Evolutionary conservation across 2,888 invertebrate genomes (phyloP).

Genomic region (Hydriomena furcata): DNA sequence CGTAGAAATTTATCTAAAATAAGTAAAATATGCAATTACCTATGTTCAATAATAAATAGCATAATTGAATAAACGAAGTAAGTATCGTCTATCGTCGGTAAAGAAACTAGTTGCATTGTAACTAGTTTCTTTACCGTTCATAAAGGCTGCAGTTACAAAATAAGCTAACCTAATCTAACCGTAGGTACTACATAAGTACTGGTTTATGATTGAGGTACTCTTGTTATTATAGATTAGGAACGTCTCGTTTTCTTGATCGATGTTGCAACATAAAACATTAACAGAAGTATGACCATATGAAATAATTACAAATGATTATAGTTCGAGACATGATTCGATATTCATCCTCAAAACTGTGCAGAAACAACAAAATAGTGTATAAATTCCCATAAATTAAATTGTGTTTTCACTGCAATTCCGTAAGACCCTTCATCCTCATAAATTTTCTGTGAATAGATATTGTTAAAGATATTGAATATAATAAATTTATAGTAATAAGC

Average conservation of each 20-base stretch:
- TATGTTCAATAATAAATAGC: too few species aligned
- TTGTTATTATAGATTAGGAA: too few species aligned
- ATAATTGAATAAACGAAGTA: too few species aligned
- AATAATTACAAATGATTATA: slow-evolving; percentile 20
- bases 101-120: too few species aligned
- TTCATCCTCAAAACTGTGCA: slow-evolving; percentile 23
- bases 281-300: slow-evolving; percentile 9
- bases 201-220: too few species aligned
- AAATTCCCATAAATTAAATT: background rate
- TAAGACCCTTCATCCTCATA: slow-evolving; percentile 12
- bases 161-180: too few species aligned
- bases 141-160: too few species aligned
- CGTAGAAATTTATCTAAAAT: too few species aligned
- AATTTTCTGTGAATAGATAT: slow-evolving; percentile 18
- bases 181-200: too few species aligned
- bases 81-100: too few species aligned
- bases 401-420: slow-evolving; percentile 28
- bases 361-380: slow-evolving; percentile 26
- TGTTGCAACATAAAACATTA: slow-evolving; percentile 1
- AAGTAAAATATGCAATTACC: too few species aligned
- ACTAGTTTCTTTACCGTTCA: too few species aligned
- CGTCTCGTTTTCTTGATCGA: slow-evolving; percentile 14
- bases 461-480: slow-evolving; percentile 18
- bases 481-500: slow-evolving; percentile 30
- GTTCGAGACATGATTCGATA: slow-evolving; percentile 5